Base-by-base conservation (phyloP, 2,888 invertebrate genomes). In the Drosophila cognata region DNA sequence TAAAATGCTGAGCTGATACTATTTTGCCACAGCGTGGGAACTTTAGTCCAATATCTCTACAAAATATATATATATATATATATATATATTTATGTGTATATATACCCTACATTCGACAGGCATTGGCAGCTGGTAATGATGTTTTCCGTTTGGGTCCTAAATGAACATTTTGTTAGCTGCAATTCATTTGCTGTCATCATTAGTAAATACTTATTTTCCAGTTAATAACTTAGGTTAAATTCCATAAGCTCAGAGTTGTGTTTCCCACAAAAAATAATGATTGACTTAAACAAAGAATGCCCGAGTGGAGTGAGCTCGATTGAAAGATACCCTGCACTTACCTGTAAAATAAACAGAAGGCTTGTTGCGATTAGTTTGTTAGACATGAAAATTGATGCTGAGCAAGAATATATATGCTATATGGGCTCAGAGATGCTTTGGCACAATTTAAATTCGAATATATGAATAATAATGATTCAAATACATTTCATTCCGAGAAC, bases 1-100 rank as follows among this genome's bases (percentile, higher is more conserved):
- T 67, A 73, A 74, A 73, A 55, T 71, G 25, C 65, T 70, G 11
- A 67, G 59, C 69, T 68, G 62, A 55, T 68, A 68, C 13, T 33
- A 35, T 56, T 61, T 64, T 64, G 25, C 48, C 35, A 33, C 61
- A 71, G 70, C 88, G 82, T 84, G 88, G 79, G 78, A 68, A 87
- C 68, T 73, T 65, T 67, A 56, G 52, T 68, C 46, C 52, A 67
- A 63, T 62, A 57, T 56, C 60, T 53, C 41, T 57, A 28, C 35
- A 36, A 53, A 4, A 55, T 38, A 18, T 38, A 38, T 38, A 18
- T 38, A 16, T 35, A 8, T 21, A 28, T 51, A n/a, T 48, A 50
- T 74, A 63, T 71, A 52, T 21, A 1, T 21, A 28, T 36, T n/a
- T 29, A 10, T 25, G n/a, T 21, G 11, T 52, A 21, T 28, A 55